Conservation (phyloP, 1,140 invertebrate species). For the Euura saliciscinereae region DNA sequence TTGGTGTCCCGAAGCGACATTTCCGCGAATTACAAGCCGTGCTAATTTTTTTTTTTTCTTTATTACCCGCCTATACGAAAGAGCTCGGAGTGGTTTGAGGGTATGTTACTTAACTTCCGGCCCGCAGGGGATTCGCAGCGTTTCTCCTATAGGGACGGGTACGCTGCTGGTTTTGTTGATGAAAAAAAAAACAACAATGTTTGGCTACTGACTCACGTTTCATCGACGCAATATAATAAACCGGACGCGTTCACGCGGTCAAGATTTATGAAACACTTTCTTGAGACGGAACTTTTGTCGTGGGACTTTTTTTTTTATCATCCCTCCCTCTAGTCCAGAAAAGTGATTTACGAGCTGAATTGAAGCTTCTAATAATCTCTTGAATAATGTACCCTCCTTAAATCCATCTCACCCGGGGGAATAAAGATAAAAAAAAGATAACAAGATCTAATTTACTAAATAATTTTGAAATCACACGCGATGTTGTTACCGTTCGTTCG, state of each 20-base stretch:
- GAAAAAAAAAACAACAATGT: background rate
- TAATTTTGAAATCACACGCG: background rate
- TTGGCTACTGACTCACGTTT: background rate
- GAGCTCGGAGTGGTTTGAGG: background rate
- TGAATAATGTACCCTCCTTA: background rate
- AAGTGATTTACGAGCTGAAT: background rate
- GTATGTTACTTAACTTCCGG: background rate
- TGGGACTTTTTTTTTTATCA: background rate
- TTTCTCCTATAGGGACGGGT: background rate
- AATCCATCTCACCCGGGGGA: too few species aligned
- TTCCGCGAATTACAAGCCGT: background rate
- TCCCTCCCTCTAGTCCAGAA: background rate
- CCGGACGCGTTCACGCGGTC: background rate
- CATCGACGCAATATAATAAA: conserved; percentile 5
- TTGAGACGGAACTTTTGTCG: background rate
- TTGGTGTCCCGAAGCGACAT: background rate
- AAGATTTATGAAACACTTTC: background rate
- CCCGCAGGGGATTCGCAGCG: background rate
- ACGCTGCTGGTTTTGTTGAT: background rate
- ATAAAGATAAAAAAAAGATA: background rate
- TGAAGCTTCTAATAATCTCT: background rate
- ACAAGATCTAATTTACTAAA: background rate
- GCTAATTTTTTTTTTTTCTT: too few species aligned
- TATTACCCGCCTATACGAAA: background rate
- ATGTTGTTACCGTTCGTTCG: background rate